Conservation (phyloP, 2,888 invertebrate genomes). For the Caenorhabditis becei region DNA sequence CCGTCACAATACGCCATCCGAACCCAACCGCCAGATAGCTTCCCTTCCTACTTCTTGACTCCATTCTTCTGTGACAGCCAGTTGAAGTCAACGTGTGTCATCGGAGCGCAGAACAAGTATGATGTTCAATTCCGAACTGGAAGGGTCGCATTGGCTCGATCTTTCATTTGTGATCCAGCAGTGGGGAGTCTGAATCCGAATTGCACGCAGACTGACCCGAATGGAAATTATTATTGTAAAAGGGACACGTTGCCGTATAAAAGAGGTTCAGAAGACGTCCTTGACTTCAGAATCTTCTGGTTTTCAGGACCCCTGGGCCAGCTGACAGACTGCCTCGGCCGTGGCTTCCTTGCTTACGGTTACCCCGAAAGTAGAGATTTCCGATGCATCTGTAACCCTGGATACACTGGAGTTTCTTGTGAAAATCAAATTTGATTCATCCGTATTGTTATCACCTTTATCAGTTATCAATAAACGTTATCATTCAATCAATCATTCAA, state of each 20-base stretch:
- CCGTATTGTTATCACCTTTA: no score
- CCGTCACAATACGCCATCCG: not conserved
- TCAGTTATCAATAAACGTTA: no score
- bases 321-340: conserved; percentile 4
- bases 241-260: not conserved
- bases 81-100: not conserved
- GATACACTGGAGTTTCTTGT: not conserved
- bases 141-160: not conserved
- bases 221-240: not conserved
- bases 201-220: not conserved
- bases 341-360: not conserved
- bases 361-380: not conserved
- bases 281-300: no score
- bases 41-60: not conserved
- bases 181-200: not conserved
- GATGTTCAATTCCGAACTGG: conserved; percentile 3
- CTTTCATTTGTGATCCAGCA: not conserved
- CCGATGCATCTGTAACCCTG: not conserved
- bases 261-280: not conserved
- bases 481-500: no score
- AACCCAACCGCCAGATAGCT: not conserved
- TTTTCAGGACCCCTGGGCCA: not conserved
- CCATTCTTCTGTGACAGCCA: conserved; percentile 7
- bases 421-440: not conserved
- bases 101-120: not conserved